Percentiles rank a stretch among this genome's conserved stretches.
phyloP scores from a whole-genome alignment of 2,888 invertebrate genomes.

The Agriopis marginaria region DNA sequence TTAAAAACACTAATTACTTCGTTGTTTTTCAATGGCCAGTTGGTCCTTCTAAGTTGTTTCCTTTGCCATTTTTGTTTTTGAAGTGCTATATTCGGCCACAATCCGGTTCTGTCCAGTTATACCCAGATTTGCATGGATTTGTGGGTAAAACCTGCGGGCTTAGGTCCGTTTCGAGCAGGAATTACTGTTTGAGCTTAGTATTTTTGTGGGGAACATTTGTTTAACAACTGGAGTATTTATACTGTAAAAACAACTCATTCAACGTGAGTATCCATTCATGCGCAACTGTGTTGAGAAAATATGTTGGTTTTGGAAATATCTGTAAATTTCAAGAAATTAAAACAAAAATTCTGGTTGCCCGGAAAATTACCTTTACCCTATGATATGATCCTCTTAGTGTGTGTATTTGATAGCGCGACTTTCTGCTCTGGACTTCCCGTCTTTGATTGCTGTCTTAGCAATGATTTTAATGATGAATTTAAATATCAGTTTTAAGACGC shows the following conservation, averaged over 20 bases:
- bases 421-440: too few species aligned
- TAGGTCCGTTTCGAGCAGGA: constrained; percentile 7
- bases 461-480: too few species aligned
- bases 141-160: constrained; percentile 14
- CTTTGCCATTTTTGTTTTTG: not conserved
- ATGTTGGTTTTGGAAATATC: not conserved
- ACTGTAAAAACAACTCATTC: constrained; percentile 4
- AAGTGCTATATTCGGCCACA: not conserved
- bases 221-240: constrained; percentile 4
- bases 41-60: too few species aligned
- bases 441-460: too few species aligned
- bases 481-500: too few species aligned
- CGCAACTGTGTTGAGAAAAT: not conserved
- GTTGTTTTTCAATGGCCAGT: not conserved
- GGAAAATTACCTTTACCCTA: not conserved
- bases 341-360: not conserved
- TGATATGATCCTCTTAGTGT: not conserved
- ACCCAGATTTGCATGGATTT: constrained; percentile 28
- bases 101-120: constrained; percentile 22
- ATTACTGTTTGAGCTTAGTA: constrained; percentile 5
- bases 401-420: too few species aligned
- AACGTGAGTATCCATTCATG: not conserved
- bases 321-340: not conserved
- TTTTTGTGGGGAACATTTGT: not conserved
- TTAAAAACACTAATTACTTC: not conserved